phyloP scores from a whole-genome alignment of 1,140 invertebrate species.

The Rhizoglyphus robini region DNA sequence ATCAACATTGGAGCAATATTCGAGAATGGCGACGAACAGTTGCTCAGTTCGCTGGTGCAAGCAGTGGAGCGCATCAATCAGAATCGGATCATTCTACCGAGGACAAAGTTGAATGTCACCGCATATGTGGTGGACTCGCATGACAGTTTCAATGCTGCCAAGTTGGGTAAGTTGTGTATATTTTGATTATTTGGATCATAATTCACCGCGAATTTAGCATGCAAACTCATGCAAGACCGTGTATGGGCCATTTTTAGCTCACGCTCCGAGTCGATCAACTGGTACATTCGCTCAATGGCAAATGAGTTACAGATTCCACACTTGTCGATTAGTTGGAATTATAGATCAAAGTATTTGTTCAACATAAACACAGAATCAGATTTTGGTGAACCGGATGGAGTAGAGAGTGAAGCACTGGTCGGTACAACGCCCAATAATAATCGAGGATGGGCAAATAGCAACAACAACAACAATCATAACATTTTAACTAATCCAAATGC shows the following conservation, averaged over 20 bases:
- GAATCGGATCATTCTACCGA: slow-evolving; percentile 59
- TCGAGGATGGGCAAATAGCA: not conserved
- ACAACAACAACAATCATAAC: not conserved
- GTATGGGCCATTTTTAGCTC: slow-evolving; percentile 10
- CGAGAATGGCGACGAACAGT: slow-evolving; percentile 46
- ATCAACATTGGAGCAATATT: slow-evolving; percentile 15
- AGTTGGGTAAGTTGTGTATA: slow-evolving; percentile 49
- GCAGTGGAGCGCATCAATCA: slow-evolving; percentile 76
- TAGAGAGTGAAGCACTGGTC: too few relatives aligned
- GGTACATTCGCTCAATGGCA: not conserved
- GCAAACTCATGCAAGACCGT: not conserved
- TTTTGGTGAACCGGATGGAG: not conserved
- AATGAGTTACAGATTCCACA: slow-evolving; percentile 15
- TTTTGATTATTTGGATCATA: not conserved
- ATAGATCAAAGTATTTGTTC: not conserved
- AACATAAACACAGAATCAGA: slow-evolving; percentile 4
- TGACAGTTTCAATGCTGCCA: slow-evolving; percentile 78
- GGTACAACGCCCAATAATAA: not conserved
- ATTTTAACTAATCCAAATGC: too few relatives aligned
- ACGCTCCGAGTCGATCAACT: not conserved
- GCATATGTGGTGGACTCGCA: slow-evolving; percentile 70
- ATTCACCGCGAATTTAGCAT: not conserved
- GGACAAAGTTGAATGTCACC: slow-evolving; percentile 63
- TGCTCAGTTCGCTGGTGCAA: slow-evolving; percentile 73
- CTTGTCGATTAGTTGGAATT: slow-evolving; percentile 12